Percentiles rank a stretch among this genome's conserved stretches.
phyloP scores from a whole-genome alignment of 2,113 vertebrate genomes.

The Plotosus lineatus region DNA sequence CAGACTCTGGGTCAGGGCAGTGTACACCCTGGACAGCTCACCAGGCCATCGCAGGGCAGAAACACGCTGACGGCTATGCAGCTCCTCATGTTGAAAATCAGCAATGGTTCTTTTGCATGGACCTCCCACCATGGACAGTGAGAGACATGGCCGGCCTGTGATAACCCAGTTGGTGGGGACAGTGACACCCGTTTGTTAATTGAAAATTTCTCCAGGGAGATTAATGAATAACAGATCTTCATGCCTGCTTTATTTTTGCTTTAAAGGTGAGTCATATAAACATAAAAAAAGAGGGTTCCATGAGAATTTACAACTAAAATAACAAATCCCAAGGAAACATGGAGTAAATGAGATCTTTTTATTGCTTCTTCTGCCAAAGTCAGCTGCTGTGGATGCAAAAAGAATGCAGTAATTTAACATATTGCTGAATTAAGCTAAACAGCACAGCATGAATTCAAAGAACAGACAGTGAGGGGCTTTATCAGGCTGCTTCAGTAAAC shows the following conservation, averaged over 20 bases:
- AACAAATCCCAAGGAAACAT: slow-evolving; percentile 30
- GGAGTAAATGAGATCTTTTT: slow-evolving; percentile 31
- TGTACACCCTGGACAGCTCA: no score
- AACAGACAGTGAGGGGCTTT: slow-evolving; percentile 65
- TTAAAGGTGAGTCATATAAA: neutral
- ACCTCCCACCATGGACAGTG: no score
- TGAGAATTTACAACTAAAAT: neutral
- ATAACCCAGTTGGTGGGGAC: neutral
- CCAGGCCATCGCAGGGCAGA: no score
- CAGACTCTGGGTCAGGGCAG: no score
- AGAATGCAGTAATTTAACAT: slow-evolving; percentile 44
- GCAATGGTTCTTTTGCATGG: no score
- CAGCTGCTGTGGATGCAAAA: slow-evolving; percentile 26
- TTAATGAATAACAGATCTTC: neutral
- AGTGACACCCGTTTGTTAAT: neutral
- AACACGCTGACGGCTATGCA: no score
- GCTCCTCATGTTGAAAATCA: no score
- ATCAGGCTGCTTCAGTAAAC: slow-evolving; percentile 64
- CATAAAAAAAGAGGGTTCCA: neutral
- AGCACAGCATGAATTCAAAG: slow-evolving; percentile 1
- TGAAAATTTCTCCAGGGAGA: neutral
- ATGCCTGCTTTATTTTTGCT: neutral
- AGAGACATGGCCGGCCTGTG: no score
- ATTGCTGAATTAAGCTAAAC: slow-evolving; percentile 60
- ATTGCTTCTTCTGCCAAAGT: slow-evolving; percentile 28